Conservation (phyloP, 2,113 vertebrate genomes). For the Ciconia maguari region DNA sequence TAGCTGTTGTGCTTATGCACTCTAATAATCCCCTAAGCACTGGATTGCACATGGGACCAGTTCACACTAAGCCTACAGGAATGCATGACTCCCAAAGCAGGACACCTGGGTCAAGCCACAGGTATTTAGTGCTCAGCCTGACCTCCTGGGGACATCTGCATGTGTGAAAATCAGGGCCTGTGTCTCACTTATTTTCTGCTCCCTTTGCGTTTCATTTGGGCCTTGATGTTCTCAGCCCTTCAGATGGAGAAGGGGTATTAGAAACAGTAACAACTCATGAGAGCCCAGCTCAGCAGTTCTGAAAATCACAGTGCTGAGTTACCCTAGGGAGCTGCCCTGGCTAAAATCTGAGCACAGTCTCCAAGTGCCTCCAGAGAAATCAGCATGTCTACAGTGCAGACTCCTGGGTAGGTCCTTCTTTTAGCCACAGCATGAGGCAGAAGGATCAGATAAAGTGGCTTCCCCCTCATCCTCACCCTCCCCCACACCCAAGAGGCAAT, state of each 20-base stretch:
- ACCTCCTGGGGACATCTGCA: background rate
- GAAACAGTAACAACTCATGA: background rate
- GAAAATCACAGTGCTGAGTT: background rate
- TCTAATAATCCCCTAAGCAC: background rate
- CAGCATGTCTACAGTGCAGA: background rate
- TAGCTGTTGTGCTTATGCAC: background rate
- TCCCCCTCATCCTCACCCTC: background rate
- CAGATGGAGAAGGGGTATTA: accelerated
- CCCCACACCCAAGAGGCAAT: background rate
- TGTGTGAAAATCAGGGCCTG: background rate
- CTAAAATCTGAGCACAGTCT: background rate
- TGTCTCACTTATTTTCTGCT: background rate
- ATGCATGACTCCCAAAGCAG: background rate
- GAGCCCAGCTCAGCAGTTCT: background rate
- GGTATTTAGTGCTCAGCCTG: background rate
- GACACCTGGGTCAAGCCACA: background rate
- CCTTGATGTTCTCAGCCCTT: background rate
- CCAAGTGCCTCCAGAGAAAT: background rate
- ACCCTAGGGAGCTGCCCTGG: background rate
- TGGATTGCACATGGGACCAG: too few relatives aligned
- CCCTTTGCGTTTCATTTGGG: background rate
- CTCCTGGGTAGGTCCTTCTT: background rate
- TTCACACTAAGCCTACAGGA: background rate
- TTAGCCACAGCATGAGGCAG: background rate
- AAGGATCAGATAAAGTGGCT: background rate